phyloP scores from a whole-genome alignment of 2,113 vertebrate genomes.

The Bos taurus region ARS-UCD2.0 NC_037329.1:92041001-92041500 shows the following conservation, averaged over 20 bases:
- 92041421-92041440: background rate
- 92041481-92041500: background rate
- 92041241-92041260: background rate
- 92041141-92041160: constrained; percentile 36
- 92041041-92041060: constrained; percentile 30
- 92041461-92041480: background rate
- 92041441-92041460: background rate
- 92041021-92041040: constrained; percentile 36
- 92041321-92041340: background rate
- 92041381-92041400: background rate
- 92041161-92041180: constrained; percentile 44
- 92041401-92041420: background rate
- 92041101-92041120: constrained; percentile 32
- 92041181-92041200: background rate
- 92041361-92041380: background rate
- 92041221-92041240: background rate
- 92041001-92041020: constrained; percentile 55
- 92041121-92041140: constrained; percentile 1
- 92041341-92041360: background rate
- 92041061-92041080: background rate
- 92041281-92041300: background rate
- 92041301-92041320: background rate
- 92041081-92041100: background rate
- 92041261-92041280: background rate
- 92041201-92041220: background rate